Base-by-base conservation (phyloP, 2,113 vertebrate species). In the Hemibagrus wyckioides region DNA sequence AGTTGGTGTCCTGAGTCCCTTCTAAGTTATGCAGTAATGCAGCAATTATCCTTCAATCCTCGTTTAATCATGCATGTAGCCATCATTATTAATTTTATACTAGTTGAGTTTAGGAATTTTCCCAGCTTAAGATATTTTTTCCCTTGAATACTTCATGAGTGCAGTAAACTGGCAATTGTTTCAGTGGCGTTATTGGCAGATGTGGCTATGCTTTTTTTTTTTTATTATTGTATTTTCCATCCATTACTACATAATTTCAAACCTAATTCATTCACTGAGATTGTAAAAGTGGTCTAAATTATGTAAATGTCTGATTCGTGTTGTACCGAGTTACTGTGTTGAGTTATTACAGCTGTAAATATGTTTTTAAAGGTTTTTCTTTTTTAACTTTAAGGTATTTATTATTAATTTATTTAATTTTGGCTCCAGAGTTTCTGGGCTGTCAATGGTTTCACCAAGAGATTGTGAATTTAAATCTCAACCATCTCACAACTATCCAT, bases 11-110 rank as follows among this genome's bases (percentile, higher is more conserved):
- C 87, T 63, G 86, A 89, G 87, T 90, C 87, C 86, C 71, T 86
- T 88, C 90, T 80, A 89, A 85, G 77, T 88, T 86, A 91, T 92
- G 90, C 48, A 91, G 92, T 94, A 93, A 94, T 93, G 91, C 90
- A 48, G 86, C 91, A 94, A 92, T 94, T 93, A 93, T 91, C 90
- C 92, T 83, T 89, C 90, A 87, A 90, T 94, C 91, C 89, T 87
- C 75, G 56, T 88, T 90, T 92, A 94, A 95, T 94, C 93, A 92
- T 90, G 92, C 88, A 88, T 90, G 81, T 83, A 87, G 86, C 88
- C 75, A 90, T 90, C 88, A 88, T 93, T 92, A 91, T 92, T 86
- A 82, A 89, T 91, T 90, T 93, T 92, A 91, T 87, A 83, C 52
- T 89, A 87, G 85, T 90, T 15, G 73, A 80, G 77, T 82, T 77